These are phyloP conservation scores for Stenodema calcarata DNA, from an alignment of 2,888 invertebrate genomes.

Conservation along the genomic window DNA sequence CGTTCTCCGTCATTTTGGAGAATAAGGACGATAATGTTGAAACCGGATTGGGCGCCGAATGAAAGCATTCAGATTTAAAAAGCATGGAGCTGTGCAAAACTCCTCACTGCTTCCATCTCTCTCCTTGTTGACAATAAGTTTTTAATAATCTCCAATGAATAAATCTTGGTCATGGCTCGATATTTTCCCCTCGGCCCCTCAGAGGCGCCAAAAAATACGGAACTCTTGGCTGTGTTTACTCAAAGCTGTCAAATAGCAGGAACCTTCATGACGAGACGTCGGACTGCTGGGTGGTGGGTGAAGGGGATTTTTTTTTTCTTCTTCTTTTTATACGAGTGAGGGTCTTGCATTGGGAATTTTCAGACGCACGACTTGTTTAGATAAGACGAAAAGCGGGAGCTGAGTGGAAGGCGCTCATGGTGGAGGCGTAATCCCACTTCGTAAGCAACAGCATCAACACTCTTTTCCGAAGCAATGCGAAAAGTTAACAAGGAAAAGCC, in stretches of 20 bases:
- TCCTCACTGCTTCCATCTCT: not conserved
- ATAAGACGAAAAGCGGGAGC: conserved; percentile 21
- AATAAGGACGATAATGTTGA: too few species aligned
- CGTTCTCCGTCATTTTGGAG: too few species aligned
- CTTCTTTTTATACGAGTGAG: too few species aligned
- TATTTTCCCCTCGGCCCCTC: not conserved
- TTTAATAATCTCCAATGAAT: not conserved
- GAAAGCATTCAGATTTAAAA: not conserved
- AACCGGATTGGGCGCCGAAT: too few species aligned
- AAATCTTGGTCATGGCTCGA: not conserved
- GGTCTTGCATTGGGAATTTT: not conserved
- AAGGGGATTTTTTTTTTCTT: too few species aligned
- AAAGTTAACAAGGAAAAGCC: not conserved
- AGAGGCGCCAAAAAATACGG: not conserved
- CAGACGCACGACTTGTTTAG: conserved; percentile 8
- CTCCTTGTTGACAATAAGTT: not conserved
- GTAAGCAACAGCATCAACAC: conserved; percentile 7
- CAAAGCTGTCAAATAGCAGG: not conserved
- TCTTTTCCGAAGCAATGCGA: not conserved
- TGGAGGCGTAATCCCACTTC: not conserved
- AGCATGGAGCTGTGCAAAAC: not conserved
- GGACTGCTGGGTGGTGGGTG: not conserved
- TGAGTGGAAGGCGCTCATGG: not conserved
- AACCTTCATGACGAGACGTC: not conserved
- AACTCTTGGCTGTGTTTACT: not conserved